These are phyloP conservation scores for Crioceris asparagi DNA, from an alignment of 2,888 invertebrate species.

Conservation along the genomic window DNA sequence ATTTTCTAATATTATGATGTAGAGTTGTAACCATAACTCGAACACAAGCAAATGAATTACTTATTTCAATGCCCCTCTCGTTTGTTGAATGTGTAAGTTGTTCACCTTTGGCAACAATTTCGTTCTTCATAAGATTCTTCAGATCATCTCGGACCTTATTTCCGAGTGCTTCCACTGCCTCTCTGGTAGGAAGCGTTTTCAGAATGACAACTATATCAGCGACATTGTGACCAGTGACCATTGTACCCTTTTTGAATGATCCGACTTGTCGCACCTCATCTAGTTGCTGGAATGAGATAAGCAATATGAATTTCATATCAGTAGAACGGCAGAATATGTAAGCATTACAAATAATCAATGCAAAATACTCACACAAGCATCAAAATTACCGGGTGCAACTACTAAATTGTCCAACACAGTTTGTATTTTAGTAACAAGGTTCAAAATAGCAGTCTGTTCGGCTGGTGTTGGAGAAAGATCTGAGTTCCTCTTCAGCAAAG, in stretches of 20 bases:
- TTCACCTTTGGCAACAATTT: conserved; percentile 51
- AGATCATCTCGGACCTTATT: conserved; percentile 80
- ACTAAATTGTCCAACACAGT: conserved; percentile 88
- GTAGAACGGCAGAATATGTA: neutral
- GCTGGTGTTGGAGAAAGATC: conserved; percentile 85
- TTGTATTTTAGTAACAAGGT: conserved; percentile 91
- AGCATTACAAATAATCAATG: neutral
- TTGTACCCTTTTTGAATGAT: conserved; percentile 95
- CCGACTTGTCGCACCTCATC: conserved; percentile 96
- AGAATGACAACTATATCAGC: conserved; percentile 95
- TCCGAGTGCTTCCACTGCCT: conserved; percentile 86
- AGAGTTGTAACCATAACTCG: conserved; percentile 87
- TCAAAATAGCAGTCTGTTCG: conserved; percentile 86
- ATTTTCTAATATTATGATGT: conserved; percentile 83
- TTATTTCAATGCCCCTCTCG: conserved; percentile 82
- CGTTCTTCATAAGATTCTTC: conserved; percentile 57
- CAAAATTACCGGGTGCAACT: conserved; percentile 86
- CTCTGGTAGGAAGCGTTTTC: conserved; percentile 91
- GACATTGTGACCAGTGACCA: conserved; percentile 89
- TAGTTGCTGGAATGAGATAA: conserved; percentile 52
- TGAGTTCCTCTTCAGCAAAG: conserved; percentile 80
- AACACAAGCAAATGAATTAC: conserved; percentile 74
- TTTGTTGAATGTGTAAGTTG: conserved; percentile 46
- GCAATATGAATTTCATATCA: neutral
- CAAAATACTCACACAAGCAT: conserved; percentile 77